These are phyloP conservation scores for Gasterosteus nipponicus DNA, from an alignment of 2,113 vertebrate genomes.

Conservation along the genomic window DNA sequence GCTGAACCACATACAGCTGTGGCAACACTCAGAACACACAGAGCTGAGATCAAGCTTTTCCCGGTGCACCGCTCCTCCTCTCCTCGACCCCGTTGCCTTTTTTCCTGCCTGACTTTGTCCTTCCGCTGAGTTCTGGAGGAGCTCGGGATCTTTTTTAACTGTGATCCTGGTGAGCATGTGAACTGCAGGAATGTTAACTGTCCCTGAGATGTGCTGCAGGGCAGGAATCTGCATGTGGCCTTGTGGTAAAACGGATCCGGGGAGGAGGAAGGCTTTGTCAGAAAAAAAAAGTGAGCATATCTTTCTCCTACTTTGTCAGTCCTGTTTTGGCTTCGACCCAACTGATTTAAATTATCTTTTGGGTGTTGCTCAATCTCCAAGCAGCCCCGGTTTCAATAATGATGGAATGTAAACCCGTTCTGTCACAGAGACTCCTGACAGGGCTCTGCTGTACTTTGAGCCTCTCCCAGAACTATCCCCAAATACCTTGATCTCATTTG, in stretches of 20 bases:
- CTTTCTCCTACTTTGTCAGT: conserved; percentile 2
- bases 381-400: conserved; percentile 33
- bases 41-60: conserved; percentile 53
- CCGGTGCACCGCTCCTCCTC: conserved; percentile 38
- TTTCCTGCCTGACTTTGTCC: conserved; percentile 17
- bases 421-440: conserved; percentile 8
- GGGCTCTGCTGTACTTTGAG: conserved; percentile 31
- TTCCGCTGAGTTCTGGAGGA: conserved; percentile 19
- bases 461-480: conserved; percentile 31
- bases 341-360: neutral
- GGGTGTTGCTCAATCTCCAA: conserved; percentile 7
- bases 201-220: conserved; percentile 39
- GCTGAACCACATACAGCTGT: conserved; percentile 69
- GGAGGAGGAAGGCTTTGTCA: conserved; percentile 36
- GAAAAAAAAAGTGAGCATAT: conserved; percentile 25
- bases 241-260: conserved; percentile 28
- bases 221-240: conserved; percentile 50
- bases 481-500: conserved; percentile 29
- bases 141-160: neutral
- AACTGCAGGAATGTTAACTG: conserved; percentile 51
- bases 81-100: conserved; percentile 21
- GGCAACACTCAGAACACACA: conserved; percentile 66
- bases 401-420: conserved; percentile 18
- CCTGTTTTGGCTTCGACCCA: conserved; percentile 9
- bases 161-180: conserved; percentile 35